Base-by-base conservation (phyloP, 2,797 vertebrate genomes). In the Channallabes apus region DNA sequence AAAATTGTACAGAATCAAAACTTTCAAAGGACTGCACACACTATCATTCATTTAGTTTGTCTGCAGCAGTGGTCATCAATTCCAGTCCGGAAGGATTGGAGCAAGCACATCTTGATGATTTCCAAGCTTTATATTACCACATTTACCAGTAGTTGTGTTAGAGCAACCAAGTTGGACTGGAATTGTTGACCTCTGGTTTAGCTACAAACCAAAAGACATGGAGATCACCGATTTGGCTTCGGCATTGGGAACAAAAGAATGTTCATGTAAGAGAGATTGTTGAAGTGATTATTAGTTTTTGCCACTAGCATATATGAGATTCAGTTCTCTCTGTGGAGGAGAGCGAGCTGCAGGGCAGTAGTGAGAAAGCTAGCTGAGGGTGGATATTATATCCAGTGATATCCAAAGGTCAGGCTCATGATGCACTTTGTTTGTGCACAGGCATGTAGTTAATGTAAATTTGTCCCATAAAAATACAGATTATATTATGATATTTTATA, bases 1-100 rank as follows among this genome's bases (percentile, higher is more conserved):
- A 84, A 89, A 91, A 90, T 91, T 87, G 88, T 87, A 90, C 80
- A 85, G 88, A 92, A 90, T 88, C 84, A 83, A 86, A 92, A 90
- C 64, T 72, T 93, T 86, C 46, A 58, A 88, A 88, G 88, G 82
- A 90, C 91, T 88, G 92, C 91, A 90, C 86, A 29, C 69, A 82
- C 87, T 92, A 92, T 92, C 90, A 89, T 84, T 84, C 85, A 90
- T 91, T 92, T 91, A 79, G 91, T 90, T 87, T 56, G 78, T 80
- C 61, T 80, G 62, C 41, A 22, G 38, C 62, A 67, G 62, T 9
- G 84, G 89, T 91, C 51, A 84, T 81, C 85, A 54, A 71, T 71
- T 81, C 3, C 78, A 54, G 20, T 61, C 54, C 38, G 72, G n/a
- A 54, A 20, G 29, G 24, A n/a, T 24, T 64, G 41, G 61, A 56